phyloP scores from a whole-genome alignment of 1,140 invertebrate species.

The Trichonephila inaurata region DNA sequence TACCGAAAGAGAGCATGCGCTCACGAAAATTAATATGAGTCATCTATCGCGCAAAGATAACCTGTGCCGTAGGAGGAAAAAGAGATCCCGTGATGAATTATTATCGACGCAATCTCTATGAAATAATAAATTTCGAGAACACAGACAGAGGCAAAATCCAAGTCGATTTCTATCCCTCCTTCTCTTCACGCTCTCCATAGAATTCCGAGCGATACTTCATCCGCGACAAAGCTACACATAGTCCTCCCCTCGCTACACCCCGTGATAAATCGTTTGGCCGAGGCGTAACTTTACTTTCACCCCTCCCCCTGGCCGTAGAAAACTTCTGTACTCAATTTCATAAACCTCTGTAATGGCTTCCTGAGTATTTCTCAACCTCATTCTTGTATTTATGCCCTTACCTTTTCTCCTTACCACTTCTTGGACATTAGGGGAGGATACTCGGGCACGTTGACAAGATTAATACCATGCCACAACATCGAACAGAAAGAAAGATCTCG shows the following conservation, averaged over 20 bases:
- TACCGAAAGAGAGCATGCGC: background rate
- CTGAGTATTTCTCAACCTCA: slow-evolving; percentile 68
- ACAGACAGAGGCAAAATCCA: slow-evolving; percentile 37
- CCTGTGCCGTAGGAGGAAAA: background rate
- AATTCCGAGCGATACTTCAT: slow-evolving; percentile 61
- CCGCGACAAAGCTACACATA: slow-evolving; percentile 55
- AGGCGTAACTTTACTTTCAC: slow-evolving; percentile 46
- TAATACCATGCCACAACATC: slow-evolving; percentile 23
- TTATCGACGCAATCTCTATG: slow-evolving; percentile 64
- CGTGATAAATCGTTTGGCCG: slow-evolving; percentile 71
- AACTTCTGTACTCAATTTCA: slow-evolving; percentile 72
- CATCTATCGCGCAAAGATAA: slow-evolving; percentile 55
- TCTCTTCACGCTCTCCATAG: slow-evolving; percentile 33
- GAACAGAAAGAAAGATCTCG: slow-evolving; percentile 4
- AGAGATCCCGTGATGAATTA: slow-evolving; percentile 58
- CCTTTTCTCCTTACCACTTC: slow-evolving; percentile 25
- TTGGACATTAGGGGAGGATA: slow-evolving; percentile 22
- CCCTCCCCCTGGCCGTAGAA: background rate
- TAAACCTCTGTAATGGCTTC: slow-evolving; percentile 73
- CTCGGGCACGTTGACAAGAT: slow-evolving; percentile 17
- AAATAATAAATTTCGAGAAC: slow-evolving; percentile 68
- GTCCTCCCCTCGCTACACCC: background rate
- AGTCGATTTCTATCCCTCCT: slow-evolving; percentile 39
- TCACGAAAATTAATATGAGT: slow-evolving; percentile 54
- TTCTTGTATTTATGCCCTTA: slow-evolving; percentile 52